Evolutionary conservation across 2,113 vertebrate genomes (phyloP).

Genomic region (Nestor notabilis): DNA sequence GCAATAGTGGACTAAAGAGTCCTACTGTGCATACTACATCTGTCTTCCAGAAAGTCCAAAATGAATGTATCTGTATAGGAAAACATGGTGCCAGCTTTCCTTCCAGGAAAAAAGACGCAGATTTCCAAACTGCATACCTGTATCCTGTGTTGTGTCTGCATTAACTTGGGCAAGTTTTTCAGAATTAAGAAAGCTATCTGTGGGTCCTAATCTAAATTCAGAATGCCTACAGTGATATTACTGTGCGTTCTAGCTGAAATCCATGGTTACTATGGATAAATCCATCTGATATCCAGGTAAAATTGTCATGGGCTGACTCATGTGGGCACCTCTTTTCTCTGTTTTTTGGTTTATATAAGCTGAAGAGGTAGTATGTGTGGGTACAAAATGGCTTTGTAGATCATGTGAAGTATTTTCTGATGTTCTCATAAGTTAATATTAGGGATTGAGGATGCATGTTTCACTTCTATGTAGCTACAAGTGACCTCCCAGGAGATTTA

Average conservation of each 20-base stretch:
- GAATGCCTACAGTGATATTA: background rate
- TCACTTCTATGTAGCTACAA: background rate
- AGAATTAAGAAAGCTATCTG: background rate
- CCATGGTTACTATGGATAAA: background rate
- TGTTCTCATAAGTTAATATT: background rate
- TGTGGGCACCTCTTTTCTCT: background rate
- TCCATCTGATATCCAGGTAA: background rate
- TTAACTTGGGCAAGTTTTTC: background rate
- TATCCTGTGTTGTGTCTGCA: background rate
- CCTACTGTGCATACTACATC: background rate
- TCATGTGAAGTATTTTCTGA: background rate
- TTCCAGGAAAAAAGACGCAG: background rate
- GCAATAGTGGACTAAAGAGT: background rate
- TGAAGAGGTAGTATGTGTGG: background rate
- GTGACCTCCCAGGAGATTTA: background rate
- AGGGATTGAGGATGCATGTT: background rate
- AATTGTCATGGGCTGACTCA: background rate
- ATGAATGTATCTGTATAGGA: background rate
- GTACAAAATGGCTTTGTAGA: background rate
- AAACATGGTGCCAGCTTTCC: background rate
- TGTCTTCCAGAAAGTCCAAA: background rate
- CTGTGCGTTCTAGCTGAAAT: background rate
- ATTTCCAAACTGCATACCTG: background rate
- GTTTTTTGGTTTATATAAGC: background rate
- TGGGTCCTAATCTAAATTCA: background rate